Conservation (phyloP, 2,888 invertebrate species). For the Dendrolimus pini region DNA sequence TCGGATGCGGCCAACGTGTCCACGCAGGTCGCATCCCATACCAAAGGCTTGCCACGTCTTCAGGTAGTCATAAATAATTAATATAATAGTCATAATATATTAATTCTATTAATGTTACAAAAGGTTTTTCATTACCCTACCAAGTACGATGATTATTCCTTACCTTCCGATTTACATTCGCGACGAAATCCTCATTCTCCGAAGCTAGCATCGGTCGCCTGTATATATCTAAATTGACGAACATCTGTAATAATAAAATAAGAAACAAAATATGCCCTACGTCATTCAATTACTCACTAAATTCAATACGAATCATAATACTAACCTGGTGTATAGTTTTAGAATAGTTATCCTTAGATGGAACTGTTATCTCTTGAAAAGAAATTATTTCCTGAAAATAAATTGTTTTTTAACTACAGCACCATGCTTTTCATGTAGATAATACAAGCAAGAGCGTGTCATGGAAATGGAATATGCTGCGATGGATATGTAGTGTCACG, state of each 20-base stretch:
- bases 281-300: neutral
- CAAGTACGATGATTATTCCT: neutral
- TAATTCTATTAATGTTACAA: too few relatives aligned
- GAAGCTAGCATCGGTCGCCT: slow-evolving; percentile 62
- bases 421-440: too few relatives aligned
- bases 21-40: too few relatives aligned
- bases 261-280: neutral
- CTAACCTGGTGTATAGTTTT: slow-evolving; percentile 63
- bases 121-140: too few relatives aligned
- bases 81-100: too few relatives aligned
- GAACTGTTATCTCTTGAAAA: slow-evolving; percentile 40
- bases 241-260: slow-evolving; percentile 44
- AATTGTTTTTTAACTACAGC: neutral
- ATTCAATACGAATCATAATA: neutral
- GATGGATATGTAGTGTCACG: too few relatives aligned
- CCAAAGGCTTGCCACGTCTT: too few relatives aligned
- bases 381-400: slow-evolving; percentile 50
- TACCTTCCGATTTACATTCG: slow-evolving; percentile 76
- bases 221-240: slow-evolving; percentile 61
- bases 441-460: too few relatives aligned
- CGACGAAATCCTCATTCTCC: slow-evolving; percentile 76
- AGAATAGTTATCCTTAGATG: slow-evolving; percentile 45
- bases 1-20: too few relatives aligned
- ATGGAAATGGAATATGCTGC: too few relatives aligned
- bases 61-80: too few relatives aligned